Conservation (phyloP, 2,113 vertebrate genomes). For the Agelaius tricolor region DNA sequence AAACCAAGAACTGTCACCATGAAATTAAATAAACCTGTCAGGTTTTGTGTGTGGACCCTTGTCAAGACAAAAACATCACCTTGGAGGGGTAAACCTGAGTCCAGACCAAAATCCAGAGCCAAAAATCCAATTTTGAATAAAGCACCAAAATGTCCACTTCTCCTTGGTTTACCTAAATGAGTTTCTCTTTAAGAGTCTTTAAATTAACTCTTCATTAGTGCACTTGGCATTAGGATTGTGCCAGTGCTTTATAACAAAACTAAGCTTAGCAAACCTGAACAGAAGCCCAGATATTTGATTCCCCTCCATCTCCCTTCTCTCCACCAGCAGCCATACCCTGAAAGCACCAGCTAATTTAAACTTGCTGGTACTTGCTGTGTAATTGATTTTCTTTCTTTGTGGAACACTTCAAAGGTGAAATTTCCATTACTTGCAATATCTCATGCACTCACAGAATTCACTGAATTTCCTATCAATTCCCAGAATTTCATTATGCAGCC, state of each 20-base stretch:
- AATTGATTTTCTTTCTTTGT: neutral
- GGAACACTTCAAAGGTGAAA: neutral
- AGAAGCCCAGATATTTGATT: neutral
- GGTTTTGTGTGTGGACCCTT: neutral
- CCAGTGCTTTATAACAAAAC: neutral
- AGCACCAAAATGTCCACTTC: neutral
- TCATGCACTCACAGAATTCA: neutral
- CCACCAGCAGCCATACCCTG: neutral
- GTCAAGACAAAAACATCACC: neutral
- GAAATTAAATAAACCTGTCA: neutral
- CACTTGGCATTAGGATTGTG: neutral
- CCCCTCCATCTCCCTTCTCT: neutral
- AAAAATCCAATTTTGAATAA: neutral
- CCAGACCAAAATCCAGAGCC: neutral
- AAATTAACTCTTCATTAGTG: neutral
- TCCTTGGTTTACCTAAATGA: neutral
- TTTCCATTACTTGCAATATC: neutral
- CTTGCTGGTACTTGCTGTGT: neutral
- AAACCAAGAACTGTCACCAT: neutral
- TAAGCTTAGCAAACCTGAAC: neutral
- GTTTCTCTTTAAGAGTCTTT: neutral
- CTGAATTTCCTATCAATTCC: neutral
- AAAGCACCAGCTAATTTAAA: neutral
- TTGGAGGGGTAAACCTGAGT: neutral
- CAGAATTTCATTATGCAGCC: neutral